Conservation (phyloP, 2,797 vertebrate species). For the Sardinella longiceps region DNA sequence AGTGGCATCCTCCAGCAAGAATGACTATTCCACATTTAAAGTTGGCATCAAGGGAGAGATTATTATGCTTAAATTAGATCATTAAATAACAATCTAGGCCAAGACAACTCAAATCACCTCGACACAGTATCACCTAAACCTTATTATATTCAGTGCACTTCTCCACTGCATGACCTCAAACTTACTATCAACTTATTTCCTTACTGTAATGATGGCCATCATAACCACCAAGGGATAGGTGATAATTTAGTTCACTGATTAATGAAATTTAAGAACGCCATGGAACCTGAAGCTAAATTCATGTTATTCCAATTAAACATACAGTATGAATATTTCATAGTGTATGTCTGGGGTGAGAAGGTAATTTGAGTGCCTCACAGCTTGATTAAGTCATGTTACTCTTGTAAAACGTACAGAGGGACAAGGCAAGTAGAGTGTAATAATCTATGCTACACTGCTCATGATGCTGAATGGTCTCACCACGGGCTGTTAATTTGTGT, state of each 20-base stretch:
- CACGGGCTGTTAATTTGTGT: background rate
- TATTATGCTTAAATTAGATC: conserved; percentile 15
- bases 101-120: background rate
- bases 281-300: conserved; percentile 66
- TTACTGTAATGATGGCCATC: background rate
- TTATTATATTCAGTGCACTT: background rate
- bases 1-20: background rate
- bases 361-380: conserved; percentile 68
- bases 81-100: conserved; percentile 1
- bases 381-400: conserved; percentile 65
- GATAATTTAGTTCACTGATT: background rate
- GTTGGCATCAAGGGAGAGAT: background rate
- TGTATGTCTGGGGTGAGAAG: conserved; percentile 55
- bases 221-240: background rate
- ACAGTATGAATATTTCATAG: conserved; percentile 75
- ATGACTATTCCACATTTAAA: background rate
- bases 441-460: conserved; percentile 58
- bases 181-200: background rate
- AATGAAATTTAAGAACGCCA: conserved; percentile 8
- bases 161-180: background rate
- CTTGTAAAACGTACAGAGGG: conserved; percentile 68
- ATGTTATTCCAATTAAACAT: conserved; percentile 70
- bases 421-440: conserved; percentile 64
- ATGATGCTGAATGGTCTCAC: conserved; percentile 29
- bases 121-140: background rate